Conservation (phyloP, 37 sponge, comb jelly and placozoan species). For the Mnemiopsis leidyi region DNA sequence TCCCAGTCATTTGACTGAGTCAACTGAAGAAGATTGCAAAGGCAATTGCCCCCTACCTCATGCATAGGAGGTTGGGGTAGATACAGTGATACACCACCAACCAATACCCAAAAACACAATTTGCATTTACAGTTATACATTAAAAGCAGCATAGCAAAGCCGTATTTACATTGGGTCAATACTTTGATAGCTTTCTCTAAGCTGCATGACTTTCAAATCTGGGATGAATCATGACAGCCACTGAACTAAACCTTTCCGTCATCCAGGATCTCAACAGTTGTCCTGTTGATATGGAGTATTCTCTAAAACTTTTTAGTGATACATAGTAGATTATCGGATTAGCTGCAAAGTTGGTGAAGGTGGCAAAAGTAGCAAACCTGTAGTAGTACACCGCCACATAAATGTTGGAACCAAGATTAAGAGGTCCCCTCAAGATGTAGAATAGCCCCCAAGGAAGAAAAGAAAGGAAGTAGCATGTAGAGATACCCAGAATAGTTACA, state of each 20-base stretch:
- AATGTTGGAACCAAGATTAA: background rate
- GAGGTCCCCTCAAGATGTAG: background rate
- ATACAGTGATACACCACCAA: too few relatives aligned
- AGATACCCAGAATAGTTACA: background rate
- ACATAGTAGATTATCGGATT: conserved; percentile 45
- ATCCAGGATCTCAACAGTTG: background rate
- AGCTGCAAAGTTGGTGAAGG: background rate
- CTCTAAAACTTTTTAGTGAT: background rate
- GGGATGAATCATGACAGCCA: background rate
- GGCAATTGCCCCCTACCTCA: too few relatives aligned
- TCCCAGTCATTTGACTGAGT: too few relatives aligned
- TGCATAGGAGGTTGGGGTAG: too few relatives aligned
- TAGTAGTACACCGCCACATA: background rate
- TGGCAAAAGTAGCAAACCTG: conserved; percentile 4
- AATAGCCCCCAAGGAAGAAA: background rate
- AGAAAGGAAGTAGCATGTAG: conserved; percentile 16
- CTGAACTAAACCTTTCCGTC: background rate
- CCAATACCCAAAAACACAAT: too few relatives aligned
- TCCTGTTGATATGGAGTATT: background rate
- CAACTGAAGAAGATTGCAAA: too few relatives aligned
- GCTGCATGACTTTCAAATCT: background rate
- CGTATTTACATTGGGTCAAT: too few relatives aligned
- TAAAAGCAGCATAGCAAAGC: too few relatives aligned
- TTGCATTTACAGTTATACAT: too few relatives aligned
- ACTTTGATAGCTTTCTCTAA: too few relatives aligned